phyloP scores from a whole-genome alignment of 2,113 vertebrate species.

The Cyanoderma ruficeps region DNA sequence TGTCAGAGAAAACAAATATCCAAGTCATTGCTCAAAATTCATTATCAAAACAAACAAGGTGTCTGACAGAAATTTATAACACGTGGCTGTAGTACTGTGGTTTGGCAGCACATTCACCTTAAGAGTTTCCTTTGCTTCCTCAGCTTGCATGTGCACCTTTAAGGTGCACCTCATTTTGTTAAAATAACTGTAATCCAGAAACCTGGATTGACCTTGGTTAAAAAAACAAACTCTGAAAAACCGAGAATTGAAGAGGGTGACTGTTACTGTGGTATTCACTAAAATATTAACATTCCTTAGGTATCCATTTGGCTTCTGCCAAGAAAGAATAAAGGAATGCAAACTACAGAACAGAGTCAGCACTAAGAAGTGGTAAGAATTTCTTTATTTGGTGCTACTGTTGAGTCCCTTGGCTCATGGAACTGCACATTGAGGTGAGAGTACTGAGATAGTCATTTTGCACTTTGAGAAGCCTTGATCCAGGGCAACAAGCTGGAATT shows the following conservation, averaged over 20 bases:
- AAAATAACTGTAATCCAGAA: background rate
- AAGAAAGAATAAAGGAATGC: background rate
- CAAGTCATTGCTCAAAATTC: background rate
- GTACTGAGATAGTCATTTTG: background rate
- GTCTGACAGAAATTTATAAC: background rate
- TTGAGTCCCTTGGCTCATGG: fast-evolving
- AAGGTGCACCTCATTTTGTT: background rate
- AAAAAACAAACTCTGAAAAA: background rate
- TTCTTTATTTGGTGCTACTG: background rate
- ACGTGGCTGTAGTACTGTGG: fast-evolving
- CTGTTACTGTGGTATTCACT: background rate
- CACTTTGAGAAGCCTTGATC: background rate
- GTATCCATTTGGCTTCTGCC: background rate
- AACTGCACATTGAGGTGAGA: background rate
- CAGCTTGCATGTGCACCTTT: background rate
- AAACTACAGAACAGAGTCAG: background rate
- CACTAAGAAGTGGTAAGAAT: background rate
- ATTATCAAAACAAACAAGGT: background rate
- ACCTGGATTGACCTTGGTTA: background rate
- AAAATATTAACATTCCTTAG: background rate
- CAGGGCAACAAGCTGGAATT: background rate
- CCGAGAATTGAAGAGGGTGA: background rate
- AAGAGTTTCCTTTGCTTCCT: background rate
- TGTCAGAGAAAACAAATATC: background rate
- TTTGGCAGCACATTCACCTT: background rate